Evolutionary conservation across 2,797 vertebrate species (phyloP), one percentile per base, ranked within the genome.

Genomic region (Artibeus jamaicensis): DNA sequence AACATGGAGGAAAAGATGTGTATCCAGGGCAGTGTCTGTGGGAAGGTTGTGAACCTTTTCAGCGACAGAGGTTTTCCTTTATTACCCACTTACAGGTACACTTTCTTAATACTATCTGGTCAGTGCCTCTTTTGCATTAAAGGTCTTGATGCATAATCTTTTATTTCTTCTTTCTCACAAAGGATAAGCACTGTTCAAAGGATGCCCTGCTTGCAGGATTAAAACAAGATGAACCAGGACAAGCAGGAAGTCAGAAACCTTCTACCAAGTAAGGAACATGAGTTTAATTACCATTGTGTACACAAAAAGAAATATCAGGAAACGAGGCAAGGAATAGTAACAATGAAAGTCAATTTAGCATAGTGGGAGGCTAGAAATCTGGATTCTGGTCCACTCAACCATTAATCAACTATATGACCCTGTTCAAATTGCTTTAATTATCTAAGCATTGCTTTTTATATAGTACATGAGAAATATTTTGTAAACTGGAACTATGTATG

Each of bases 161-260:
- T 93, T 92, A 14, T 29, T 74, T 96, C 48, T 53, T 85, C 93
- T 94, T 74, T 57, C 65, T 83, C 93, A 94, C 96, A 95, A 98
- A 99, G 99, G 99, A 99, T 98, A 99, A 99, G 96, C 99, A 99
- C 98, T 99, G 99, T 98, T 99, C 99, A 97, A 99, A 99, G 98
- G 99, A 99, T 93, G 99, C 99, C 98, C 98, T 99, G 97, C 98
- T 99, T 98, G 99, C 99, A 96, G 99, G 98, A 98, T 98, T 99
- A 98, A 99, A 99, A 98, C 99, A 99, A 98, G 99, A 99, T 98
- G 99, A 99, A 98, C 99, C 98, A 97, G 99, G 99, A 68, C 99
- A 99, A 98, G 98, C 98, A 98, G 99, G 99, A 98, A 99, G 98
- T 99, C 99, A 99, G 97, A 99, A 99, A 98, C 98, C 99, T 99